A percentile compares a stretch with the other conserved stretches of the same genome.
phyloP scores from a whole-genome alignment of 2,113 vertebrate genomes.

The Caretta caretta region DNA sequence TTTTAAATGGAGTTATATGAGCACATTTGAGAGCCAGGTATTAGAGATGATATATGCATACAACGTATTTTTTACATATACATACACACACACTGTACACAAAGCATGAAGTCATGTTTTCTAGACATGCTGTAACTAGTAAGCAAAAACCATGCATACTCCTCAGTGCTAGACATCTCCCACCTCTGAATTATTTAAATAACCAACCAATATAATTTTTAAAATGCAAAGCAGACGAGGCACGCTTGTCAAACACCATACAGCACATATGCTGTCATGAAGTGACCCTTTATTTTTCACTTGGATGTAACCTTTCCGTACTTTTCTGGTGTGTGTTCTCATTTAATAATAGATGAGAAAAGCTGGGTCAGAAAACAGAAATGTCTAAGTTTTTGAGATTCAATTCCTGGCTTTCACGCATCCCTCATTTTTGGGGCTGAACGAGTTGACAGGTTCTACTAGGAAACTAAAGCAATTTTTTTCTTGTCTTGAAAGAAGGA shows the following conservation, averaged over 20 bases:
- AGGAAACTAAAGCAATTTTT: neutral
- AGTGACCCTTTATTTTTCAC: neutral
- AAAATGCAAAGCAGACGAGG: neutral
- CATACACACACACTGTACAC: neutral
- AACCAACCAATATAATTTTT: neutral
- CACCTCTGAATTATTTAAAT: neutral
- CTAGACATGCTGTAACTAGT: too few relatives aligned
- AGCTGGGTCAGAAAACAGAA: neutral
- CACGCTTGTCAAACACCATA: neutral
- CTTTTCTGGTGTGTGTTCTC: neutral
- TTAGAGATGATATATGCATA: neutral
- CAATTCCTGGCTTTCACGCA: neutral
- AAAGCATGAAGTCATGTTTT: neutral
- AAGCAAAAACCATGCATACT: too few relatives aligned
- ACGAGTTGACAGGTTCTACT: neutral
- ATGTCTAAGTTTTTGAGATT: neutral
- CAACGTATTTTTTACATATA: too few relatives aligned
- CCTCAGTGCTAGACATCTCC: neutral
- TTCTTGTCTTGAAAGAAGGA: neutral
- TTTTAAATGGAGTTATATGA: too few relatives aligned
- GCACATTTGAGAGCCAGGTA: neutral
- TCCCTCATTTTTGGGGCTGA: neutral
- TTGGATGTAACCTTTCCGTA: neutral
- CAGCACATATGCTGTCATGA: neutral
- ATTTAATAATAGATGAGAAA: neutral